Conservation (phyloP, 1,140 invertebrate species). For the Micrasema longulum region DNA sequence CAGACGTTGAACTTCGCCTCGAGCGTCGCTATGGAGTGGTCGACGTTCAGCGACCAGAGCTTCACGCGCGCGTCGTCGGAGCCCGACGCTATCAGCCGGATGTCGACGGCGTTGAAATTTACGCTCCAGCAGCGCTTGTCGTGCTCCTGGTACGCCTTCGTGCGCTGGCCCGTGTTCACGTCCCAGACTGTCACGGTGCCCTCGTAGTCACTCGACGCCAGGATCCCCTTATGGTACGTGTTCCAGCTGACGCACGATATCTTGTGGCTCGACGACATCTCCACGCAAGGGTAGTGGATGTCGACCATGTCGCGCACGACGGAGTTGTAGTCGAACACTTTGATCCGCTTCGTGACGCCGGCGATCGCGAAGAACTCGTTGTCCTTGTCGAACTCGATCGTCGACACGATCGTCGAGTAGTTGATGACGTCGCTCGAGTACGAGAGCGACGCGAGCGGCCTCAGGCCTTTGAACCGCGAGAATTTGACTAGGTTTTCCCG, state of each 20-base stretch:
- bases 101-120: slow-evolving; percentile 94
- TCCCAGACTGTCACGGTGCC: slow-evolving; percentile 96
- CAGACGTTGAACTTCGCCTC: slow-evolving; percentile 96
- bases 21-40: slow-evolving; percentile 88
- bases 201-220: slow-evolving; percentile 96
- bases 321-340: slow-evolving; percentile 91
- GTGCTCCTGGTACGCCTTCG: slow-evolving; percentile 87
- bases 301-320: slow-evolving; percentile 88
- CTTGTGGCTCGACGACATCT: slow-evolving; percentile 95
- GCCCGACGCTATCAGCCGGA: slow-evolving; percentile 90
- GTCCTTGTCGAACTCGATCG: slow-evolving; percentile 97
- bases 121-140: slow-evolving; percentile 97
- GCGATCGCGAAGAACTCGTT: slow-evolving; percentile 97
- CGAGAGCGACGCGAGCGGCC: slow-evolving; percentile 87
- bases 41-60: slow-evolving; percentile 90
- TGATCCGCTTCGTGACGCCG: slow-evolving; percentile 95
- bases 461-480: slow-evolving; percentile 83
- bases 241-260: slow-evolving; percentile 97
- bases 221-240: slow-evolving; percentile 88
- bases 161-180: slow-evolving; percentile 81
- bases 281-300: slow-evolving; percentile 92
- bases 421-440: slow-evolving; percentile 90
- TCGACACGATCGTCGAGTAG: slow-evolving; percentile 94
- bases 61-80: slow-evolving; percentile 96
- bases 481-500: slow-evolving; percentile 90